Evolutionary conservation across 2,888 invertebrate genomes (phyloP).

Genomic region (Pristionchus entomophagus): DNA sequence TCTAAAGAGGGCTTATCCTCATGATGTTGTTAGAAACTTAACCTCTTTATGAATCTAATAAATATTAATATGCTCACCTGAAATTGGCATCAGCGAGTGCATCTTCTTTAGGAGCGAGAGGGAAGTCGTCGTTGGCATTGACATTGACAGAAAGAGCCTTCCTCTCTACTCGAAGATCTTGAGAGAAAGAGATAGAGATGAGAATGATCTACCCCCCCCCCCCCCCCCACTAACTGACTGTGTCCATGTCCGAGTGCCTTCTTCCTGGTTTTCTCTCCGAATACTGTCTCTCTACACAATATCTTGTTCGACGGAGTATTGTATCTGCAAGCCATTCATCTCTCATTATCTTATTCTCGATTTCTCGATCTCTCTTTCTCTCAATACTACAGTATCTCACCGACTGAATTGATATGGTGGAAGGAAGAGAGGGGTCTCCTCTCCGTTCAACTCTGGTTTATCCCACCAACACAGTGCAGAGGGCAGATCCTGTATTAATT

Average conservation of each 20-base stretch:
- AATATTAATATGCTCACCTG: slow-evolving; percentile 51
- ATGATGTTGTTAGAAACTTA: too few relatives aligned
- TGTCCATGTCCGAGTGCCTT: slow-evolving; percentile 65
- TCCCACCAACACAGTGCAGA: slow-evolving; percentile 76
- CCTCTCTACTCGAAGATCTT: slow-evolving; percentile 71
- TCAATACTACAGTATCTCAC: slow-evolving; percentile 30
- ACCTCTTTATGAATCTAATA: too few relatives aligned
- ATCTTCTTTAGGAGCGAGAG: slow-evolving; percentile 60
- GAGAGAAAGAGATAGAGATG: neutral
- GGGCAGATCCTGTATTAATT: slow-evolving; percentile 53
- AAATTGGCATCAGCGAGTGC: slow-evolving; percentile 68
- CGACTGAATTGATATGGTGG: slow-evolving; percentile 73
- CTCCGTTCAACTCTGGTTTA: slow-evolving; percentile 47
- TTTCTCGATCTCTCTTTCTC: too few relatives aligned
- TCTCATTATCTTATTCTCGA: neutral
- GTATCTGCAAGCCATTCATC: slow-evolving; percentile 55
- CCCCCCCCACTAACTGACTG: slow-evolving; percentile 56
- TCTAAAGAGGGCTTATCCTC: neutral
- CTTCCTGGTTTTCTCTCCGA: slow-evolving; percentile 57
- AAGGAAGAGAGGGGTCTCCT: slow-evolving; percentile 64
- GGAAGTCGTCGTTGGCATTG: slow-evolving; percentile 68
- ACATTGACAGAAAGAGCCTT: slow-evolving; percentile 71
- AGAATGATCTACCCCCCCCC: neutral
- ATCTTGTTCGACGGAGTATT: slow-evolving; percentile 68
- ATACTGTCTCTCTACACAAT: slow-evolving; percentile 64